Evolutionary conservation across 2,888 invertebrate species (phyloP).

Genomic region (Heliothis peltigera): DNA sequence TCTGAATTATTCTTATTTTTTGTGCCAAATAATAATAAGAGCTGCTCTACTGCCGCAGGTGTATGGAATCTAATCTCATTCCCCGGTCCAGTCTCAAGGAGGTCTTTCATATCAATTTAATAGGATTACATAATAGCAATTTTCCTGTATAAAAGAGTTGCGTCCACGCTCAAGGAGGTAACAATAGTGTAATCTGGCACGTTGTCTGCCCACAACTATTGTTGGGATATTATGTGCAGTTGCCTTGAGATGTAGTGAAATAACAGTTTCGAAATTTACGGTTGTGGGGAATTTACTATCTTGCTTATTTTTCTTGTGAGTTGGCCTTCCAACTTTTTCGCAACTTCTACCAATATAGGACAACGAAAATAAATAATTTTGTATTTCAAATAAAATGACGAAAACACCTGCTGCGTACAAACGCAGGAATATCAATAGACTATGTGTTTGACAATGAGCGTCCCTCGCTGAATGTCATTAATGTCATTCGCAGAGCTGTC

Average conservation of each 20-base stretch:
- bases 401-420: slow-evolving; percentile 34
- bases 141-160: slow-evolving; percentile 57
- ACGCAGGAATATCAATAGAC: slow-evolving; percentile 47
- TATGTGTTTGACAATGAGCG: slow-evolving; percentile 65
- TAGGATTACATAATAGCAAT: slow-evolving; percentile 59
- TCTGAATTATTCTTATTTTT: no score
- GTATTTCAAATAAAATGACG: slow-evolving; percentile 26
- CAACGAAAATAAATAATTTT: background rate
- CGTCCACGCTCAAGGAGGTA: slow-evolving; percentile 39
- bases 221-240: slow-evolving; percentile 44
- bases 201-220: slow-evolving; percentile 31
- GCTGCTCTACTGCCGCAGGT: background rate
- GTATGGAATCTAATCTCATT: slow-evolving; percentile 19
- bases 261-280: slow-evolving; percentile 22
- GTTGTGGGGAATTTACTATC: slow-evolving; percentile 24
- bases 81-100: slow-evolving; percentile 18
- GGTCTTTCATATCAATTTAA: slow-evolving; percentile 45
- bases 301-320: slow-evolving; percentile 8
- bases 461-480: slow-evolving; percentile 74
- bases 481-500: slow-evolving; percentile 74
- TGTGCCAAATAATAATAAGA: background rate
- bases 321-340: background rate
- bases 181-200: slow-evolving; percentile 59
- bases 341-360: background rate
- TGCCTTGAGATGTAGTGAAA: slow-evolving; percentile 36